These are phyloP conservation scores for Malthinus seriepunctatus DNA, from an alignment of 2,888 invertebrate genomes.

Conservation along the genomic window DNA sequence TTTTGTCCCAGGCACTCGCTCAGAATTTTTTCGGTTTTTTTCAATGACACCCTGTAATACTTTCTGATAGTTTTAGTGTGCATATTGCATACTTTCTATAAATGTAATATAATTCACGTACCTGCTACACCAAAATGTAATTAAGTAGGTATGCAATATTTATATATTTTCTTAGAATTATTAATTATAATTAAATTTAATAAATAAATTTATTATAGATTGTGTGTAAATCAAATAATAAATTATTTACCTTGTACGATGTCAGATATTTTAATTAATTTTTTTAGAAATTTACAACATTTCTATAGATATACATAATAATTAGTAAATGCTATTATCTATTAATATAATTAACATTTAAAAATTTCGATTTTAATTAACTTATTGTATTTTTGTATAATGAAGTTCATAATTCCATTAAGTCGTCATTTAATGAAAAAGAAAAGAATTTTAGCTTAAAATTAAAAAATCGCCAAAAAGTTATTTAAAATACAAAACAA, in stretches of 20 bases:
- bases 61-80: slow-evolving; percentile 4
- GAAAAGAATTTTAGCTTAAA: not conserved
- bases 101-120: slow-evolving; percentile 7
- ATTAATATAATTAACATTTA: slow-evolving; percentile 1
- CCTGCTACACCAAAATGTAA: slow-evolving; percentile 5
- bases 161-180: slow-evolving; percentile 6
- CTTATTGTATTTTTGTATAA: slow-evolving; percentile 4
- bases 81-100: slow-evolving; percentile 1
- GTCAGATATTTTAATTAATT: slow-evolving; percentile 1
- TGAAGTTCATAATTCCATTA: slow-evolving; percentile 1
- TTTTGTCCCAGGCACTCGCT: not conserved
- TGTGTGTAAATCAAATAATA: not conserved
- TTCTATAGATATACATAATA: not conserved
- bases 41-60: no score
- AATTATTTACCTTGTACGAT: not conserved
- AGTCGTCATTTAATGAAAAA: not conserved
- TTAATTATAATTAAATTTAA: not conserved
- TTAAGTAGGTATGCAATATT: slow-evolving; percentile 8
- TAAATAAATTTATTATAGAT: not conserved
- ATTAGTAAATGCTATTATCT: not conserved
- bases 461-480: not conserved
- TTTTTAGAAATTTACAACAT: slow-evolving; percentile 3
- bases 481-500: not conserved
- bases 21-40: not conserved
- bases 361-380: not conserved